Evolutionary conservation across 2,888 invertebrate genomes (phyloP).

Genomic region (Drosophila seclusa): DNA sequence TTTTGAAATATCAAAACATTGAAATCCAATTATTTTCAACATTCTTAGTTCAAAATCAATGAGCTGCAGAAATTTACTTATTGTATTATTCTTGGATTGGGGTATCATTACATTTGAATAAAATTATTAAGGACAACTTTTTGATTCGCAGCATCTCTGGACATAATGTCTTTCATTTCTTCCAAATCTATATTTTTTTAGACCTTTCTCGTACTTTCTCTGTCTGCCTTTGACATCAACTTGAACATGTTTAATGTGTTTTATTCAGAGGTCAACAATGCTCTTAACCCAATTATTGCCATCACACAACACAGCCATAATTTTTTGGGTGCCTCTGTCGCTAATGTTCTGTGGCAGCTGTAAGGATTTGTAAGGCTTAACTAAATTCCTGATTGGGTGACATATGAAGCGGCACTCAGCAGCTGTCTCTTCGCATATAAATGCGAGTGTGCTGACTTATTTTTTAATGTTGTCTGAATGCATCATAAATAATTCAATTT

Average conservation of each 20-base stretch:
- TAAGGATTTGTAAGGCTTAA: constrained; percentile 66
- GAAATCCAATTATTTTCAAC: neutral
- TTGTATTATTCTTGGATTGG: neutral
- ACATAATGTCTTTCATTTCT: neutral
- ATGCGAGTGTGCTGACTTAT: constrained; percentile 51
- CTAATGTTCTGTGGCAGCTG: constrained; percentile 50
- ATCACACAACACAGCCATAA: neutral
- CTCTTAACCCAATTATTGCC: constrained; percentile 4
- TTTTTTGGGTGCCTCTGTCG: neutral
- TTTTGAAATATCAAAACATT: neutral
- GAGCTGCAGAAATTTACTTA: neutral
- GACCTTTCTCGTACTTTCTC: neutral
- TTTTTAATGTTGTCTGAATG: constrained; percentile 56
- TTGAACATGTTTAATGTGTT: neutral
- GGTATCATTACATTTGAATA: neutral
- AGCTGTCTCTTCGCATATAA: constrained; percentile 55
- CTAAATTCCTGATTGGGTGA: constrained; percentile 54
- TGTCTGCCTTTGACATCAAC: too few relatives aligned
- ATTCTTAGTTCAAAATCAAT: neutral
- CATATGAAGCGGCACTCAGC: constrained; percentile 47
- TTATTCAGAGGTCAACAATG: constrained; percentile 32
- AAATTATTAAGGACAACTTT: neutral
- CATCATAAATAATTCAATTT: constrained; percentile 75
- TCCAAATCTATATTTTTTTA: neutral
- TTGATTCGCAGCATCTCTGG: neutral